Evolutionary conservation across 2,113 vertebrate species (phyloP).

Genomic region (Panthera uncia): DNA sequence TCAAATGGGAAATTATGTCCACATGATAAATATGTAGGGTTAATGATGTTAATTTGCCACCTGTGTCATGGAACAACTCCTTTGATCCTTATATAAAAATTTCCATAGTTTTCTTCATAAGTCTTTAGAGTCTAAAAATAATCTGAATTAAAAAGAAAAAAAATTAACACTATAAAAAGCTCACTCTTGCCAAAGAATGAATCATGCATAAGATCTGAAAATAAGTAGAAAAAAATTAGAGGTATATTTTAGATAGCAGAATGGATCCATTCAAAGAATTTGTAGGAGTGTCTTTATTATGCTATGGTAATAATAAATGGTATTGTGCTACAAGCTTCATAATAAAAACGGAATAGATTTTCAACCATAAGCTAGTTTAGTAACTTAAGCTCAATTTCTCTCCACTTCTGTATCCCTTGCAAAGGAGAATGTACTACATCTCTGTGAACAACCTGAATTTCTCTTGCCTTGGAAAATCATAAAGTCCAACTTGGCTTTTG

Average conservation of each 20-base stretch:
- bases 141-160: not conserved
- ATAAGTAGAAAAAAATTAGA: not conserved
- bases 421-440: conserved; percentile 35
- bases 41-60: conserved; percentile 59
- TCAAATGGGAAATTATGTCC: conserved; percentile 65
- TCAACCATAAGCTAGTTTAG: conserved; percentile 40
- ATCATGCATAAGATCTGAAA: conserved; percentile 42
- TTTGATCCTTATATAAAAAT: conserved; percentile 45
- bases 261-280: conserved; percentile 23
- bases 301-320: conserved; percentile 16
- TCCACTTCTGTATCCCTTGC: conserved; percentile 50
- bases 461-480: conserved; percentile 70
- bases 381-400: conserved; percentile 61
- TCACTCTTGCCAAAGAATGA: conserved; percentile 37
- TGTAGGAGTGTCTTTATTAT: conserved; percentile 39
- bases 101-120: conserved; percentile 59
- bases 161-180: not conserved
- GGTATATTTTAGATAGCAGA: conserved; percentile 38
- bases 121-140: conserved; percentile 35
- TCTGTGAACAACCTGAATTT: conserved; percentile 66
- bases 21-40: conserved; percentile 44
- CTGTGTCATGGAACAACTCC: conserved; percentile 31
- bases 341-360: conserved; percentile 53
- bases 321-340: conserved; percentile 23
- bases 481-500: conserved; percentile 77